These are phyloP conservation scores for Homarus americanus DNA, from an alignment of 1,140 invertebrate species.

Conservation along the genomic window DNA sequence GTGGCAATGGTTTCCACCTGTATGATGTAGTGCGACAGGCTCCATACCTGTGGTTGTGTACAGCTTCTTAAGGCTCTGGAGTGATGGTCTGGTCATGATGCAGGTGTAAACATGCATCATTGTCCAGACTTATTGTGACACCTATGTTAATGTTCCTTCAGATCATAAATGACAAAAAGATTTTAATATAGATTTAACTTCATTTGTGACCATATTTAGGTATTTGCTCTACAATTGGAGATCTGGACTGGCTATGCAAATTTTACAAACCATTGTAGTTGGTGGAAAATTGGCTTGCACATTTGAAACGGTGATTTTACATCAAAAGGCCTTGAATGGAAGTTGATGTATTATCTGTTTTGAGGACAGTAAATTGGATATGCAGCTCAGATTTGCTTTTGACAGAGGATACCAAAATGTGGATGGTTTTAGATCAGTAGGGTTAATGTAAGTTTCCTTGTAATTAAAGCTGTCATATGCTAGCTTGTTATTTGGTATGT, in stretches of 20 bases:
- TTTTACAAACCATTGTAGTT: neutral
- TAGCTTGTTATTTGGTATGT: slow-evolving; percentile 35
- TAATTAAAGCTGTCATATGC: slow-evolving; percentile 20
- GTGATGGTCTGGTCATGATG: slow-evolving; percentile 70
- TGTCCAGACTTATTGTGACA: slow-evolving; percentile 66
- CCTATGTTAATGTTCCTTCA: slow-evolving; percentile 17
- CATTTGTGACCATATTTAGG: slow-evolving; percentile 33
- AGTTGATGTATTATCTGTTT: neutral
- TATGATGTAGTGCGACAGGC: slow-evolving; percentile 61
- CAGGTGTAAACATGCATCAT: slow-evolving; percentile 72
- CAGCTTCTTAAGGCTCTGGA: slow-evolving; percentile 69
- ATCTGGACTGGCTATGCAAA: slow-evolving; percentile 18
- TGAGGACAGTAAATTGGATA: neutral
- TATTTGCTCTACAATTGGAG: slow-evolving; percentile 7
- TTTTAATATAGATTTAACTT: slow-evolving; percentile 21
- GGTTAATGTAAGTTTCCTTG: slow-evolving; percentile 49
- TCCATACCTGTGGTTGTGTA: slow-evolving; percentile 63
- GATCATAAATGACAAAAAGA: neutral
- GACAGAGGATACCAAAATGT: slow-evolving; percentile 36
- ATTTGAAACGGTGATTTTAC: neutral
- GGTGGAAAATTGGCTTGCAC: neutral
- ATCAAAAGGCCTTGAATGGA: neutral
- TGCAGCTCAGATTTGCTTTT: neutral
- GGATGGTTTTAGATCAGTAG: slow-evolving; percentile 33
- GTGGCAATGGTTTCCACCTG: slow-evolving; percentile 63